phyloP scores from a whole-genome alignment of 2,113 vertebrate genomes.

The Scomber scombrus region DNA sequence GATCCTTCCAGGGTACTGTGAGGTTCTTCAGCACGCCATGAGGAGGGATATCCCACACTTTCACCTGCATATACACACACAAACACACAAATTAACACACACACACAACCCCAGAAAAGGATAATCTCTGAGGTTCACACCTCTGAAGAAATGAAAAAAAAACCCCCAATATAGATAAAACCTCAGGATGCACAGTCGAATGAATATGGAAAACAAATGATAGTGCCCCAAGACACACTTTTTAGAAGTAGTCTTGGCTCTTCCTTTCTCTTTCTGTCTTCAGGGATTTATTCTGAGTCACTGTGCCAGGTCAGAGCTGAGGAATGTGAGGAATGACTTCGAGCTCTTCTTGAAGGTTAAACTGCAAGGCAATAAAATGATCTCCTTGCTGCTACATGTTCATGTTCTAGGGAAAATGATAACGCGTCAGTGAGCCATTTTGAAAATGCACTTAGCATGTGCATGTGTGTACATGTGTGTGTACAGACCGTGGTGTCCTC shows the following conservation, averaged over 20 bases:
- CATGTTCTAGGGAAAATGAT: conserved; percentile 35
- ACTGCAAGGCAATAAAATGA: conserved; percentile 54
- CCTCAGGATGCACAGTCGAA: neutral
- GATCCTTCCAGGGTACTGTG: conserved; percentile 87
- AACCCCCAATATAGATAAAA: neutral
- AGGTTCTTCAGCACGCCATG: conserved; percentile 87
- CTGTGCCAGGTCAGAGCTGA: conserved; percentile 47
- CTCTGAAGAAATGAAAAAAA: neutral
- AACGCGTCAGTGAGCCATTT: conserved; percentile 15
- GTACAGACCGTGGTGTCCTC: conserved; percentile 91
- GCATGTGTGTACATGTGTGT: conserved; percentile 21
- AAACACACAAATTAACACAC: conserved; percentile 2
- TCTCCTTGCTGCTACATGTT: conserved; percentile 56
- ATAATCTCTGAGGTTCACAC: neutral
- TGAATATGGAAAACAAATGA: neutral
- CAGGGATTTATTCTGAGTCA: conserved; percentile 24
- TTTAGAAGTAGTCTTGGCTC: conserved; percentile 1
- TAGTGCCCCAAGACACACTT: neutral
- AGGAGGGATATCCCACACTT: conserved; percentile 93
- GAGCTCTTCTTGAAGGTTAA: conserved; percentile 44
- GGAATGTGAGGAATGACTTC: conserved; percentile 69
- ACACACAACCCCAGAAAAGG: neutral
- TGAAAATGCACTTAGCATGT: conserved; percentile 5
- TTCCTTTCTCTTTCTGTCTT: conserved; percentile 10
- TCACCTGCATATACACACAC: conserved; percentile 84